Evolutionary conservation across 2,797 vertebrate species (phyloP), one percentile per base, ranked within the genome.

Genomic region (Epinephelus malabaricus): DNA sequence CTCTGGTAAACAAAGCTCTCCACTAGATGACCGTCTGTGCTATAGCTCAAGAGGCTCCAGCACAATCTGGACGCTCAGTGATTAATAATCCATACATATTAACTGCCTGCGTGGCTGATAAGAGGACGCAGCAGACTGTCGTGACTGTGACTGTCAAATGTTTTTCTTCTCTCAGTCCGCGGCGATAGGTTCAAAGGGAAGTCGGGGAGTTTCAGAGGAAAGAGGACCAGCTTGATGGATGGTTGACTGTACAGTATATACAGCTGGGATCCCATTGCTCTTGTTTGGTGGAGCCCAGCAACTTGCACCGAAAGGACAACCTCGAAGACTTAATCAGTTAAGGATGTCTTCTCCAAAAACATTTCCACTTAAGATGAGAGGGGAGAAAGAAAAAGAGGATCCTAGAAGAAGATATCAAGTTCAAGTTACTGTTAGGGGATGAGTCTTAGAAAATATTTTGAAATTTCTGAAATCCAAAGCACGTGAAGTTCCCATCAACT

Each of bases 301-400:
- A 89, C 78, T 59, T 21, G 79, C 79, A 85, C 76, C 79, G 59
- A 78, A 76, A 85, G 83, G 85, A 88, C 78, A 81, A 80, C 82
- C 84, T 84, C 51, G 4, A 75, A 81, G 80, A 64, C 80, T 59
- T 90, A 90, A 92, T 91, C 87, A 88, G 84, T 85, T 72, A 79
- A 81, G 90, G 85, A 91, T 91, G 91, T 92, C 86, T 73, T 81
- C 69, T 86, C 86, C 76, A 77, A 85, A 69, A 92, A 89, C 71
- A 88, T 84, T 87, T 85, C 84, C 89, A 84, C 82, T 81, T 60
- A 64, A 72, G 73, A 78, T 62, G 63, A 84, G 66, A 75, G 62
- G 74, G 74, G 30, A 78, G 58, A 72, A 70, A 72, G 56, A 67
- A 40, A 45, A 50, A 40, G 19, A 53, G 64, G 69, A 56, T 40